A percentile compares a stretch with the other conserved stretches of the same genome.
Evolutionary conservation across 2,797 vertebrate genomes (phyloP).

Genomic region (Channallabes apus): DNA sequence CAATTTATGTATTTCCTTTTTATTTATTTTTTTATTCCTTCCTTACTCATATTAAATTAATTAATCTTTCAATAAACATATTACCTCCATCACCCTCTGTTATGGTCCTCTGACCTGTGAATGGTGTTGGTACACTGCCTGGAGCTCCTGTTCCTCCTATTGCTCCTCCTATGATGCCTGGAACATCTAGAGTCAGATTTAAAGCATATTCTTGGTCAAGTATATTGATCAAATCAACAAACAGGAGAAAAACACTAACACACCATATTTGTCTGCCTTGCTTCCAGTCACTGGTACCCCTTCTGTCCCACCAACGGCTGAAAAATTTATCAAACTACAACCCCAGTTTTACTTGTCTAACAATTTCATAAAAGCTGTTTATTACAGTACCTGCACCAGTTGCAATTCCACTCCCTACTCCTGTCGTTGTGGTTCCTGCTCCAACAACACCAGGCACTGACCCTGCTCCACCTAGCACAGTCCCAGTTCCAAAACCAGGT

Average conservation of each 20-base stretch:
- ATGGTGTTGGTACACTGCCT: constrained; percentile 33
- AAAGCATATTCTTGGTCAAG: not conserved
- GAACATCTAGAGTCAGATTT: constrained; percentile 31
- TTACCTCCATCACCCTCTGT: constrained; percentile 49
- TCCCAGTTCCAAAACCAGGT: constrained; percentile 50
- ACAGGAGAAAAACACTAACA: not conserved
- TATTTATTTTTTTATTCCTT: not conserved
- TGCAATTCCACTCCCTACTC: constrained; percentile 39
- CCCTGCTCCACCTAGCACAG: constrained; percentile 44
- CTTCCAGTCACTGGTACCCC: constrained; percentile 35
- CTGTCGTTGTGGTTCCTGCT: constrained; percentile 45
- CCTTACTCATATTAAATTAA: not conserved
- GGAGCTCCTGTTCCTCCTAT: constrained; percentile 42
- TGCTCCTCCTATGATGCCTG: constrained; percentile 29
- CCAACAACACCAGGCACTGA: constrained; percentile 38
- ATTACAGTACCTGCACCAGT: constrained; percentile 45
- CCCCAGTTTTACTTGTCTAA: not conserved
- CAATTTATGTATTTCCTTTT: not conserved
- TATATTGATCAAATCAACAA: not conserved
- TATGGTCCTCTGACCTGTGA: constrained; percentile 31
- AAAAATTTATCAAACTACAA: constrained; percentile 8
- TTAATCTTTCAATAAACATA: not conserved
- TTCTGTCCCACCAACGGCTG: constrained; percentile 32
- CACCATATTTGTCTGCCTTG: constrained; percentile 47
- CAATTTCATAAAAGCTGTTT: not conserved